A percentile compares a stretch with the other conserved stretches of the same genome.
phyloP scores from a whole-genome alignment of 2,113 vertebrate species.

The Sinosuthora webbiana region DNA sequence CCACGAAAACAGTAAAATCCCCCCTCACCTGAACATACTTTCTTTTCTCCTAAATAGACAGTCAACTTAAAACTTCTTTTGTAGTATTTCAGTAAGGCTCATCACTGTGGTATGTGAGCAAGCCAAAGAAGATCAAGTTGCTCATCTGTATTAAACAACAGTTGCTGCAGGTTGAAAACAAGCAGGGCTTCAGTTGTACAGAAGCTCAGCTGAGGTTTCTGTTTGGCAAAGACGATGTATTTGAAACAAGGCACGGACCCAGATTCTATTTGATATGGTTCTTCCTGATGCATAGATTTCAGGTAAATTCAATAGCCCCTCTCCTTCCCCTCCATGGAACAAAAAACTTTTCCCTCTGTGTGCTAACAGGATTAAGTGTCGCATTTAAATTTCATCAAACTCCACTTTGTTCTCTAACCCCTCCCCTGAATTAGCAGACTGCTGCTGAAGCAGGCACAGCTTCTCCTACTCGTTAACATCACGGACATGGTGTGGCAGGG shows the following conservation, averaged over 20 bases:
- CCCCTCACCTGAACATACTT: neutral
- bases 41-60: neutral
- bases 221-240: neutral
- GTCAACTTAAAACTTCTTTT: neutral
- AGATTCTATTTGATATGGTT: neutral
- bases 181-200: slow-evolving; percentile 17
- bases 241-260: neutral
- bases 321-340: neutral
- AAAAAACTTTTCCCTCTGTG: slow-evolving; percentile 20
- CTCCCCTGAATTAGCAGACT: slow-evolving; percentile 50
- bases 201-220: slow-evolving; percentile 43
- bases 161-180: slow-evolving; percentile 23
- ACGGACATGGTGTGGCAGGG: slow-evolving; percentile 62
- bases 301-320: slow-evolving; percentile 14
- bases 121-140: slow-evolving; percentile 11
- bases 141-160: slow-evolving; percentile 45
- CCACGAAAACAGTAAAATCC: neutral
- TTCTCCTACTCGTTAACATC: slow-evolving; percentile 61
- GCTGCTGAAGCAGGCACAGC: slow-evolving; percentile 27
- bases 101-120: slow-evolving; percentile 16
- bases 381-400: slow-evolving; percentile 58
- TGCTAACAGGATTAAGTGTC: slow-evolving; percentile 45
- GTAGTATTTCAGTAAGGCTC: neutral
- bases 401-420: slow-evolving; percentile 57
- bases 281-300: slow-evolving; percentile 6